Evolutionary conservation across 2,113 vertebrate genomes (phyloP).

Genomic region (Passer montanus): DNA sequence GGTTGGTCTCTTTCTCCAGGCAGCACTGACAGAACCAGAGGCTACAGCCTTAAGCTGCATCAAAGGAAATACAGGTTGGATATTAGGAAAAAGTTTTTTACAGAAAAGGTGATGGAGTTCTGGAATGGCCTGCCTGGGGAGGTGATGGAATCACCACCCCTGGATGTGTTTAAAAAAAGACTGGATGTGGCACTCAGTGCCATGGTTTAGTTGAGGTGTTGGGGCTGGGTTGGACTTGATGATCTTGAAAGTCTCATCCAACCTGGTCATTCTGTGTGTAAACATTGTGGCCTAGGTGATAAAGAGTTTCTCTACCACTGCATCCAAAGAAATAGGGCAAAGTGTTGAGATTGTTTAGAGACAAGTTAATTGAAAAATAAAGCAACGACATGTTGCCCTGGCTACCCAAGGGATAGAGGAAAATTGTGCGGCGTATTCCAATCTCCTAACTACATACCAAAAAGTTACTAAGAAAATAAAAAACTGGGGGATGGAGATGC

Average conservation of each 20-base stretch:
- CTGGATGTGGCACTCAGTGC: not conserved
- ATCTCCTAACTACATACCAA: not conserved
- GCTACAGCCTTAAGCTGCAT: not conserved
- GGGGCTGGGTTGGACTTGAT: not conserved
- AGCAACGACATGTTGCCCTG: not conserved
- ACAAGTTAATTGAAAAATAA: not conserved
- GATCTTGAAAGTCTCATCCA: not conserved
- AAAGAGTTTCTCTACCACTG: not conserved
- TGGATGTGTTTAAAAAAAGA: not conserved
- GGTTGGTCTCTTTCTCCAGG: not conserved
- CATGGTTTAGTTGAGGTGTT: not conserved
- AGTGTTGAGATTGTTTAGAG: not conserved
- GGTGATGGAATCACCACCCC: not conserved
- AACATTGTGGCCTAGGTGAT: not conserved
- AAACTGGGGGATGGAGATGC: not conserved
- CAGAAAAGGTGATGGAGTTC: not conserved
- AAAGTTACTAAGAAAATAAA: not conserved
- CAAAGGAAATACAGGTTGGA: not conserved
- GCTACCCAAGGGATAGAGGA: not conserved
- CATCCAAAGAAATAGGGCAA: not conserved
- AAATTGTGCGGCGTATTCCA: accelerated
- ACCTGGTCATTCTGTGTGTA: not conserved
- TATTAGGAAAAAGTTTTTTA: not conserved
- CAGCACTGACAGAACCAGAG: not conserved
- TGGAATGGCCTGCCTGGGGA: not conserved